These are phyloP conservation scores for Enchytraeus crypticus DNA, from an alignment of 2,888 invertebrate species.

Conservation along the genomic window DNA sequence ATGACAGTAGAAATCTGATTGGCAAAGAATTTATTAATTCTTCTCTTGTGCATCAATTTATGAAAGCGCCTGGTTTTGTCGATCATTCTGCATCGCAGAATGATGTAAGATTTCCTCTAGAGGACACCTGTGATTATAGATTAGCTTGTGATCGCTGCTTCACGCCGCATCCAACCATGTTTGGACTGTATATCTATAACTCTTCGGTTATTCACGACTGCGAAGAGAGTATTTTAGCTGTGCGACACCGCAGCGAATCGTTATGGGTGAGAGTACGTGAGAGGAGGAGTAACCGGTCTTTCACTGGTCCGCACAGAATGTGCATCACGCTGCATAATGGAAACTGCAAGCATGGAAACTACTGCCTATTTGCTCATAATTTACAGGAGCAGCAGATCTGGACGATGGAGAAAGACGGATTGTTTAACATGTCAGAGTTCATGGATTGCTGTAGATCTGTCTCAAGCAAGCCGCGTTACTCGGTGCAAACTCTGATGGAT, in stretches of 20 bases:
- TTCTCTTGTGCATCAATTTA: background rate
- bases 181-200: constrained; percentile 1
- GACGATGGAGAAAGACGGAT: constrained; percentile 38
- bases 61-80: no score
- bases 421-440: constrained; percentile 39
- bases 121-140: constrained; percentile 25
- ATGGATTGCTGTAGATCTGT: constrained; percentile 34
- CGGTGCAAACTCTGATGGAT: constrained; percentile 10
- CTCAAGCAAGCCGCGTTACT: background rate
- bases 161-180: constrained; percentile 7
- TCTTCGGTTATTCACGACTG: constrained; percentile 29
- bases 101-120: constrained; percentile 23
- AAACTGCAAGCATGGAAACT: constrained; percentile 25
- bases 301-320: constrained; percentile 35
- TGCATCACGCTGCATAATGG: constrained; percentile 30
- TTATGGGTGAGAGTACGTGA: constrained; percentile 35
- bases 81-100: no score
- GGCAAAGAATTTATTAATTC: no score
- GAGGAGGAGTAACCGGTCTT: constrained; percentile 34
- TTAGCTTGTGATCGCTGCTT: constrained; percentile 33
- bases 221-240: constrained; percentile 34
- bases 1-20: no score
- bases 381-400: constrained; percentile 36
- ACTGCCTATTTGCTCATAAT: constrained; percentile 41
- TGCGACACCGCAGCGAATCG: constrained; percentile 20